These are phyloP conservation scores for Zaprionus kolodkinae DNA, from an alignment of 1,140 invertebrate genomes.

Conservation along the genomic window DNA sequence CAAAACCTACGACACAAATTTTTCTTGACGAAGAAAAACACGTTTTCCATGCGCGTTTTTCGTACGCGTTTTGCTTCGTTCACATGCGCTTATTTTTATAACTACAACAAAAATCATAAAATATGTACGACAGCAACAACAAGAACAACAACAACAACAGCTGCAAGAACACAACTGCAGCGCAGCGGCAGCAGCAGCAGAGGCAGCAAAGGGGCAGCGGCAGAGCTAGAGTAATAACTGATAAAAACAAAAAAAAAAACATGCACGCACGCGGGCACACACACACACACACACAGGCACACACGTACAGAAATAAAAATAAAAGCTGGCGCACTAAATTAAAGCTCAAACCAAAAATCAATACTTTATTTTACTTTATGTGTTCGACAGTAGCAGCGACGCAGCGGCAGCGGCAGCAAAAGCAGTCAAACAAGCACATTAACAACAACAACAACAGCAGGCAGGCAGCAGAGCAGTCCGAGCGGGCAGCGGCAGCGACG, in stretches of 20 bases:
- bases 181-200: neutral
- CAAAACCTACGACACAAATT: constrained; percentile 63
- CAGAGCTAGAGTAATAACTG: constrained; percentile 60
- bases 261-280: constrained; percentile 38
- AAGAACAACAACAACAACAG: constrained; percentile 17
- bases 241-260: constrained; percentile 41
- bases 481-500: neutral
- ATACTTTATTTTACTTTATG: constrained; percentile 64
- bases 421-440: constrained; percentile 42
- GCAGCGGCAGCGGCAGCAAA: constrained; percentile 23
- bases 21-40: constrained; percentile 57
- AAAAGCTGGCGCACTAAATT: constrained; percentile 69
- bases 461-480: neutral
- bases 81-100: constrained; percentile 54
- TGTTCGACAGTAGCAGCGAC: constrained; percentile 36
- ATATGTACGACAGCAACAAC: constrained; percentile 33
- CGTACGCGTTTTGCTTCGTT: constrained; percentile 11
- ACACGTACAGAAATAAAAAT: constrained; percentile 23
- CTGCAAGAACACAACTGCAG: constrained; percentile 23
- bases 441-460: constrained; percentile 2
- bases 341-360: constrained; percentile 79
- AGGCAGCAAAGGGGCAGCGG: too few relatives aligned
- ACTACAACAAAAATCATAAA: constrained; percentile 49
- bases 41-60: constrained; percentile 53
- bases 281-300: constrained; percentile 29